Conservation (phyloP, 1,140 invertebrate genomes). For the Chironomus tepperi region DNA sequence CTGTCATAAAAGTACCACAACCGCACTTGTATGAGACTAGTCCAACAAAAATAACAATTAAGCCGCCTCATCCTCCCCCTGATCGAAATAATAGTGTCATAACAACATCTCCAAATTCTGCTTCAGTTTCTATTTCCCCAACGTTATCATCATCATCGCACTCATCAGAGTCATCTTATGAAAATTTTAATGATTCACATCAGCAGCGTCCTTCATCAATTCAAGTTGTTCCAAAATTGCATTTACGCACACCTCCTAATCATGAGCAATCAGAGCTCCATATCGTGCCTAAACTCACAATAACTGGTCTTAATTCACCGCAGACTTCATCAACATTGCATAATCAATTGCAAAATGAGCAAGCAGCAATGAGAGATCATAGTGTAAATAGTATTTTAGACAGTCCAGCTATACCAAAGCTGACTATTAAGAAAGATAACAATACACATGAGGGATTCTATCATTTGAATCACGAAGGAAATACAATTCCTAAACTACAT, state of each 20-base stretch:
- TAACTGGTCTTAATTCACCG: constrained; percentile 17
- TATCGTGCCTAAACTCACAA: constrained; percentile 18
- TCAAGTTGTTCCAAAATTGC: not conserved
- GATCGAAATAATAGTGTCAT: constrained; percentile 12
- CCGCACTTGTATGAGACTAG: constrained; percentile 24
- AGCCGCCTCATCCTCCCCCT: constrained; percentile 25
- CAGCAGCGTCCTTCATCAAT: constrained; percentile 11
- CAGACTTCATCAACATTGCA: not conserved
- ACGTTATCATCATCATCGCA: constrained; percentile 4
- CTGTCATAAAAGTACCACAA: constrained; percentile 23
- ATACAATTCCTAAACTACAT: not conserved
- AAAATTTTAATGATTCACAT: not conserved
- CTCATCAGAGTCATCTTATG: constrained; percentile 1
- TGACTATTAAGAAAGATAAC: constrained; percentile 38
- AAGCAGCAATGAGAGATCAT: constrained; percentile 30
- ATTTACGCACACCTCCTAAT: not conserved
- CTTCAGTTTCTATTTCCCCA: not conserved
- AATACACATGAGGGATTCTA: constrained; percentile 20
- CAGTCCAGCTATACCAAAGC: constrained; percentile 33
- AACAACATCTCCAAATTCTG: not conserved
- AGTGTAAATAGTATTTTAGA: constrained; percentile 28
- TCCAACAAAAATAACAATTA: constrained; percentile 29
- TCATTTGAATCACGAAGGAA: not conserved
- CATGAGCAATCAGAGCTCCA: constrained; percentile 16
- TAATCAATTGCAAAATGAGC: not conserved